phyloP scores from a whole-genome alignment of 53 echinoderm and acorn worm species.

The Patiria pectinifera region DNA sequence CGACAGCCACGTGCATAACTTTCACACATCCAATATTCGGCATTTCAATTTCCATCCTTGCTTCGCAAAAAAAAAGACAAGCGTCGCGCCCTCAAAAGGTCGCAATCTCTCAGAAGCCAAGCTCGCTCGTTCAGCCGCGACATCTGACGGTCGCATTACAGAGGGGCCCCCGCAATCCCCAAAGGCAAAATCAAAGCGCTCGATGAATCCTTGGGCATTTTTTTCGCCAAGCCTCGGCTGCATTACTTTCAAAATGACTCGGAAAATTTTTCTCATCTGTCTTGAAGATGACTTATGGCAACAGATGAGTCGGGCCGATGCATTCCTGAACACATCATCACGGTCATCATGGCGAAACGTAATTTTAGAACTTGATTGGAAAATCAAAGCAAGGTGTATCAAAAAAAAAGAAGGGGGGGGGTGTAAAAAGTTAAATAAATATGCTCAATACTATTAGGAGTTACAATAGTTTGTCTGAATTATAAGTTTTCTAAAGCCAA shows the following conservation, averaged over 20 bases:
- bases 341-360: not conserved
- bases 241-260: conserved; percentile 22
- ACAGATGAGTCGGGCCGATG: conserved; percentile 12
- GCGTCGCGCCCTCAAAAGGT: not conserved
- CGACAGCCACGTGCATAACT: not conserved
- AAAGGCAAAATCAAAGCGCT: conserved; percentile 2
- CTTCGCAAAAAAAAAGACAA: not conserved
- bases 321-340: conserved; percentile 11
- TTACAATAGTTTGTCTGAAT: too few relatives aligned
- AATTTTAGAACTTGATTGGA: not conserved
- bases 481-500: not conserved
- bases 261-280: conserved; percentile 36
- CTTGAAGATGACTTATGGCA: conserved; percentile 11
- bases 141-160: conserved; percentile 23
- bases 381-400: not conserved
- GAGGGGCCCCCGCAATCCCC: not conserved
- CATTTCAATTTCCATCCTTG: not conserved
- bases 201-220: conserved; percentile 15
- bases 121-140: not conserved
- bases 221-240: conserved; percentile 11
- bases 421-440: too few relatives aligned
- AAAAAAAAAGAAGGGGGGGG: not conserved
- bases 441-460: too few relatives aligned
- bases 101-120: not conserved
- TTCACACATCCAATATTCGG: not conserved